These are phyloP conservation scores for Oreochromis tanganicae DNA, from an alignment of 2,113 vertebrate genomes.

Conservation along the genomic window DNA sequence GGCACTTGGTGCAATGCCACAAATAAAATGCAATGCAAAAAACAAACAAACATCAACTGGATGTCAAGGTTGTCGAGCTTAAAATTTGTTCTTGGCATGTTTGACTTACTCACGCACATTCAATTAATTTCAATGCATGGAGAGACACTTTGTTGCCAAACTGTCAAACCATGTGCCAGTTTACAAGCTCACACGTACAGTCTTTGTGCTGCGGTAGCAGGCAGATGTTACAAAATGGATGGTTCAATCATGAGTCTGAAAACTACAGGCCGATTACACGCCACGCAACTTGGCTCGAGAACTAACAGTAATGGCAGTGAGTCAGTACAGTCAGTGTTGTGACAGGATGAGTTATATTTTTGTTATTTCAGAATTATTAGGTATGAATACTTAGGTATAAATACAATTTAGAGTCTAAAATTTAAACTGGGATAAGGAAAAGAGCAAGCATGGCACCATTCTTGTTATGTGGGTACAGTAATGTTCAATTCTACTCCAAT, in stretches of 20 bases:
- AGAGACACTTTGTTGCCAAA: not conserved
- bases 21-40: not conserved
- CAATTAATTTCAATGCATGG: not conserved
- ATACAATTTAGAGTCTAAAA: not conserved
- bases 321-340: not conserved
- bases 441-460: not conserved
- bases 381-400: not conserved
- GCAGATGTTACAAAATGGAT: conserved; percentile 32
- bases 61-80: not conserved
- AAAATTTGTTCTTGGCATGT: not conserved
- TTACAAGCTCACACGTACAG: not conserved
- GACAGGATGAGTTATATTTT: not conserved
- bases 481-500: too few relatives aligned
- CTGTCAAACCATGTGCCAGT: not conserved
- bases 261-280: not conserved
- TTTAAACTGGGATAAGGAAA: not conserved
- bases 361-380: not conserved
- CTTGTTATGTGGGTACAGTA: not conserved
- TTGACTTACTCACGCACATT: not conserved
- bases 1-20: not conserved
- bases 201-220: not conserved
- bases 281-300: not conserved
- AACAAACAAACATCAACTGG: not conserved
- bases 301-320: not conserved
- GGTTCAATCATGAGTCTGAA: conserved; percentile 11